phyloP scores from a whole-genome alignment of 92 coral and sea anemone species.

The Porites lobata region DNA sequence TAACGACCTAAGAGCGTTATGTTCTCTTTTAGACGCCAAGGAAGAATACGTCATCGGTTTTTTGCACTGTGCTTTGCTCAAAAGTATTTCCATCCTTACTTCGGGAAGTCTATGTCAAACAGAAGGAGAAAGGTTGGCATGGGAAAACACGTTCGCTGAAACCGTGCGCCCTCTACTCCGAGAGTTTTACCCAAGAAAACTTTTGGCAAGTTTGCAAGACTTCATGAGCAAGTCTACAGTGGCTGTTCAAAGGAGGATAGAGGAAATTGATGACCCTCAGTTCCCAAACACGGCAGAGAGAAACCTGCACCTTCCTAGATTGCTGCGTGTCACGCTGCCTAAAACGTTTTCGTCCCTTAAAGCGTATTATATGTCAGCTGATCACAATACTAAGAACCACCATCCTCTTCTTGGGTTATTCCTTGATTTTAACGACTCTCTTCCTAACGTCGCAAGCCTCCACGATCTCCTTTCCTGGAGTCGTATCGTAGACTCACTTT shows the following conservation, averaged over 20 bases:
- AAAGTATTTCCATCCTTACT: slow-evolving; percentile 60
- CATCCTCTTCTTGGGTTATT: slow-evolving; percentile 88
- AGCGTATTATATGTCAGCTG: slow-evolving; percentile 67
- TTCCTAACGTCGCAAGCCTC: slow-evolving; percentile 72
- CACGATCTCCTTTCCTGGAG: slow-evolving; percentile 76
- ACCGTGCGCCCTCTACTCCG: slow-evolving; percentile 24
- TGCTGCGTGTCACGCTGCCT: slow-evolving; percentile 76
- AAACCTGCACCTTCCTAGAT: slow-evolving; percentile 73
- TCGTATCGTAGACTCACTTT: slow-evolving; percentile 73
- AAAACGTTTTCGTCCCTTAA: slow-evolving; percentile 74
- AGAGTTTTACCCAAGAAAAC: slow-evolving; percentile 9
- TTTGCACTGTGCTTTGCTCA: slow-evolving; percentile 75
- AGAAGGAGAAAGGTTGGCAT: slow-evolving; percentile 20
- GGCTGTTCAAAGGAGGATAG: slow-evolving; percentile 60
- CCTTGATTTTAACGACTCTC: slow-evolving; percentile 71
- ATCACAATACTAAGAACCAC: slow-evolving; percentile 51
- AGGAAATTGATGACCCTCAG: slow-evolving; percentile 72
- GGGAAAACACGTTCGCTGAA: slow-evolving; percentile 61
- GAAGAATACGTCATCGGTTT: slow-evolving; percentile 72
- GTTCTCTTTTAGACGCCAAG: slow-evolving; percentile 65
- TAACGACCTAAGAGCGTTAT: slow-evolving; percentile 70
- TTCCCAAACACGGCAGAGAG: slow-evolving; percentile 45
- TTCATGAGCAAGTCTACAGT: neutral
- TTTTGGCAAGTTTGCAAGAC: neutral
- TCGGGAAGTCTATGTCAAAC: slow-evolving; percentile 16